These are phyloP conservation scores for Mustela lutreola DNA, from an alignment of 2,113 vertebrate genomes.

Conservation along the genomic window DNA sequence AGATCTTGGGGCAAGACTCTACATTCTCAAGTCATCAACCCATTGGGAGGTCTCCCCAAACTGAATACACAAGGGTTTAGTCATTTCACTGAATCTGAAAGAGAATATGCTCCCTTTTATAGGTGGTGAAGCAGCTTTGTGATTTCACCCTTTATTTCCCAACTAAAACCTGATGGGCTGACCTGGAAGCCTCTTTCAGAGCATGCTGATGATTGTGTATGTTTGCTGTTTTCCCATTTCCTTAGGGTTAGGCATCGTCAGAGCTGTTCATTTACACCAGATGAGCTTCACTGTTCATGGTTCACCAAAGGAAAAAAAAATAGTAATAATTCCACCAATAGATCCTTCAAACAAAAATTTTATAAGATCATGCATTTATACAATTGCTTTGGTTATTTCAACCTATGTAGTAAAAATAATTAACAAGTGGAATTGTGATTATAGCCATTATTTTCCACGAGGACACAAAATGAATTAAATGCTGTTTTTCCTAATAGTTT, in stretches of 20 bases:
- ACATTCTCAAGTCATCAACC: neutral
- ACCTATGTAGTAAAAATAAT: neutral
- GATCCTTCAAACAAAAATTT: neutral
- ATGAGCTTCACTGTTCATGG: neutral
- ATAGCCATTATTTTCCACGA: neutral
- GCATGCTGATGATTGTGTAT: neutral
- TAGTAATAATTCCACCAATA: neutral
- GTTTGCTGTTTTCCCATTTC: neutral
- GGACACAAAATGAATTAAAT: neutral
- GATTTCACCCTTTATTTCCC: neutral
- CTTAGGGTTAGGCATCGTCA: neutral
- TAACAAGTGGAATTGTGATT: neutral
- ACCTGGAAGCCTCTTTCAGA: neutral
- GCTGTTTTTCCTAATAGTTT: neutral
- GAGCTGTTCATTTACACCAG: constrained; percentile 1
- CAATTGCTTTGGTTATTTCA: neutral
- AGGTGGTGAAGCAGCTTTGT: neutral
- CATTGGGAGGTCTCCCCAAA: neutral
- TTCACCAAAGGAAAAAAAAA: neutral
- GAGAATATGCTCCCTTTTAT: neutral
- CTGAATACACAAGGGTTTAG: neutral
- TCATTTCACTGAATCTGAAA: neutral
- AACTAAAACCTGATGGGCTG: neutral
- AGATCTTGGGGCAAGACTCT: neutral
- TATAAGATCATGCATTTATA: neutral